Base-by-base conservation (phyloP, 1,140 invertebrate species). In the Physella acuta region DNA sequence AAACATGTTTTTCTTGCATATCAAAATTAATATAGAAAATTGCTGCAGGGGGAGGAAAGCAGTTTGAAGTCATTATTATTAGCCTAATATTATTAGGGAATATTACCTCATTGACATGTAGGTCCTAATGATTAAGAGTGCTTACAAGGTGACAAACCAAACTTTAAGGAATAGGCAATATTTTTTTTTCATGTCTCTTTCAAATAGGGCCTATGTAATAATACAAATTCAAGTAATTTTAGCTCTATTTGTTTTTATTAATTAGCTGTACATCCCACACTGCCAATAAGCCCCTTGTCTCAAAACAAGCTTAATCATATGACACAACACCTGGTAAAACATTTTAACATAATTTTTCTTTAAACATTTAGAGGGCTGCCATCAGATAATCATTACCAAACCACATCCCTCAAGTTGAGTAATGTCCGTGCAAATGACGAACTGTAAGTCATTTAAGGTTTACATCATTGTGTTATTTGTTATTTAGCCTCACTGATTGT, bases 401-500 rank as follows among this genome's bases (percentile, higher is more conserved):
- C 33, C 3, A 64, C 62, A 31, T 2, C 2, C n/a, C 33, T 64
- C 3, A 64, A 64, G 26, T 33, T 64, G 44, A 64, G 62, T 30
- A 52, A 49, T 64, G 62, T 64, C 17, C 26, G 62, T 17, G 62
- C 49, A 28, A 64, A 64, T 34, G 62, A 64, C 52, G 62, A 64
- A n/a, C 44, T 64, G 62, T 64, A 30, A 64, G 62, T 49, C n/a
- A n/a, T n/a, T n/a, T n/a, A n/a, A n/a, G n/a, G n/a, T n/a, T n/a
- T n/a, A n/a, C n/a, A n/a, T n/a, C n/a, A n/a, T n/a, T n/a, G n/a
- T n/a, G n/a, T n/a, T n/a, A n/a, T n/a, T n/a, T n/a, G n/a, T n/a
- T n/a, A n/a, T n/a, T n/a, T n/a, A n/a, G n/a, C n/a, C n/a, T n/a
- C n/a, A n/a, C n/a, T n/a, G n/a, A n/a, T n/a, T 16, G 16, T 55